Percentiles rank a stretch among this genome's conserved stretches.
Evolutionary conservation across 1,140 invertebrate genomes (phyloP).

Genomic region (Drosophila sp.): DNA sequence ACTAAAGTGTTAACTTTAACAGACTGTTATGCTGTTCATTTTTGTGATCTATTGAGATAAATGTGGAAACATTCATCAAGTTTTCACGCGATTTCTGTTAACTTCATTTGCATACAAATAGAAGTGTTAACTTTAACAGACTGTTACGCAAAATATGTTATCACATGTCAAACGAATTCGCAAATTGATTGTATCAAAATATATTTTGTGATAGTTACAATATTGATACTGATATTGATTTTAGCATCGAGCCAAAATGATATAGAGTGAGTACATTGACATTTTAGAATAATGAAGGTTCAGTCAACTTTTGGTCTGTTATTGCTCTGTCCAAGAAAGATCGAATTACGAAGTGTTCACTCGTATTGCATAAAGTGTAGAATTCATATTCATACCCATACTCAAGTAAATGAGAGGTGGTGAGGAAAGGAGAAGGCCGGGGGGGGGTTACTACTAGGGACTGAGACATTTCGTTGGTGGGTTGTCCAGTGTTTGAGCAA

Average conservation of each 20-base stretch:
- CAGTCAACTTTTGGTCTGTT: conserved; percentile 35
- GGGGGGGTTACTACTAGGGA: too few species aligned
- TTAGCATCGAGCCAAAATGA: not conserved
- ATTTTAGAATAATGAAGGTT: conserved; percentile 22
- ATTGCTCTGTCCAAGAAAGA: conserved; percentile 23
- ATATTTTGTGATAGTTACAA: not conserved
- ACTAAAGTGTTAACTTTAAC: too few species aligned
- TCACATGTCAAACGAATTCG: too few species aligned
- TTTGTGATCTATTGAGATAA: too few species aligned
- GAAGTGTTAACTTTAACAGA: too few species aligned
- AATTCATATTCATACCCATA: conserved; percentile 27
- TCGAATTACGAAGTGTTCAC: conserved; percentile 34
- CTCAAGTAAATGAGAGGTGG: too few species aligned
- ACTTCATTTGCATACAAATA: too few species aligned
- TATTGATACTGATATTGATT: not conserved
- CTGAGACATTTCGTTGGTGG: too few species aligned
- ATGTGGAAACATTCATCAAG: not conserved
- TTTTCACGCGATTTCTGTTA: not conserved
- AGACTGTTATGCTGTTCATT: too few species aligned
- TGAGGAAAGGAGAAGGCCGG: too few species aligned
- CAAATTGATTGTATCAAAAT: too few species aligned
- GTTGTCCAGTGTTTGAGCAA: conserved; percentile 14
- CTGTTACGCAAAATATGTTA: too few species aligned
- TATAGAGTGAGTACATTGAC: conserved; percentile 11
- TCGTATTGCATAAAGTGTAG: conserved; percentile 21